Evolutionary conservation across 2,113 vertebrate species (phyloP).

Genomic region (Puntigrus tetrazona): DNA sequence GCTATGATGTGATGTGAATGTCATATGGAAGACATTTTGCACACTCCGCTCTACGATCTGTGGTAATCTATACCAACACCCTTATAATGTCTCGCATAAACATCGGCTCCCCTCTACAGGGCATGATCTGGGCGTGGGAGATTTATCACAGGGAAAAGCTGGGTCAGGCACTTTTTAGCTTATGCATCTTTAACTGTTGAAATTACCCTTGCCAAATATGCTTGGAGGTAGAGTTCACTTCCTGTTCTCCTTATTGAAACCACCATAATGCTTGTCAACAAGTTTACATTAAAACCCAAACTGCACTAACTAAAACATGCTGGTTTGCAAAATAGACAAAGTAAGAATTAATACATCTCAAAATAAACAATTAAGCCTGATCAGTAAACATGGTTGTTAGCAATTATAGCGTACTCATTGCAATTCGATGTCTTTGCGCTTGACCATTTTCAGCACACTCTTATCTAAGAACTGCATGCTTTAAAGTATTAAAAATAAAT

Average conservation of each 20-base stretch:
- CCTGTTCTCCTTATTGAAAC: conserved; percentile 12
- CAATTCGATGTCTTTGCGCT: neutral
- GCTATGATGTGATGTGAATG: neutral
- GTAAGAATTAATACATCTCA: neutral
- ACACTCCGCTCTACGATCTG: conserved; percentile 6
- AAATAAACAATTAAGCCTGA: neutral
- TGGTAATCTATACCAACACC: conserved; percentile 38
- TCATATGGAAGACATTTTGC: conserved; percentile 41
- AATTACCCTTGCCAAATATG: neutral
- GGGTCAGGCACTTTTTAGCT: neutral
- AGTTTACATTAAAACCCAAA: conserved; percentile 15
- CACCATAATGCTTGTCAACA: conserved; percentile 1
- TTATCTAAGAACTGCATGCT: neutral
- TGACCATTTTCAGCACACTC: neutral
- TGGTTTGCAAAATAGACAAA: conserved; percentile 3
- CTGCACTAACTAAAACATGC: neutral
- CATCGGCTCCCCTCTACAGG: neutral
- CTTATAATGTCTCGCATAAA: conserved; percentile 25
- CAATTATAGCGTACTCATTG: neutral
- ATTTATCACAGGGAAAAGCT: conserved; percentile 11
- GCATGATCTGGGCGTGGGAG: neutral
- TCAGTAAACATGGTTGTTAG: neutral
- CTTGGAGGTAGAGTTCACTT: neutral
- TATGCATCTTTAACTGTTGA: conserved; percentile 12
- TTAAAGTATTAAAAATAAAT: neutral